Percentiles rank a stretch among this genome's conserved stretches.
phyloP scores from a whole-genome alignment of 2,888 invertebrate genomes.

The Hemicrepidius hirtus region DNA sequence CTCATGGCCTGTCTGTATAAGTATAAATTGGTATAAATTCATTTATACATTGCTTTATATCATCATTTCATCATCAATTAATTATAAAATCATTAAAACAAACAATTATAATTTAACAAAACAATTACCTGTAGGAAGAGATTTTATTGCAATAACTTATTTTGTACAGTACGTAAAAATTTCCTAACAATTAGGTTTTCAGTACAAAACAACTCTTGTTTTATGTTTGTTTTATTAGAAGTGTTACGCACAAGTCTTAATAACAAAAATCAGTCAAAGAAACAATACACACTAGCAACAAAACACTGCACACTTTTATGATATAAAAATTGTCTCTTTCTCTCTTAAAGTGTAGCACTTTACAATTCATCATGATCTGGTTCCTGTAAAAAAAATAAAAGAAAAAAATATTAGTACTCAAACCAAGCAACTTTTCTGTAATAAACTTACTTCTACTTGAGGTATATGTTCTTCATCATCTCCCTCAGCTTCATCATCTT shows the following conservation, averaged over 20 bases:
- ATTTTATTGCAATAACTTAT: slow-evolving; percentile 47
- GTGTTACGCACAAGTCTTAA: slow-evolving; percentile 65
- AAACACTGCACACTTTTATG: slow-evolving; percentile 70
- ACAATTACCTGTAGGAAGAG: slow-evolving; percentile 13
- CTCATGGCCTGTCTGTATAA: too few relatives aligned
- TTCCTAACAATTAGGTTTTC: slow-evolving; percentile 37
- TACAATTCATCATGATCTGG: slow-evolving; percentile 75
- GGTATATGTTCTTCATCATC: slow-evolving; percentile 76
- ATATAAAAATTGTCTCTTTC: slow-evolving; percentile 68
- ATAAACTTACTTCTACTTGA: slow-evolving; percentile 70
- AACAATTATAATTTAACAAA: too few relatives aligned
- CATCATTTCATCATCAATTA: too few relatives aligned
- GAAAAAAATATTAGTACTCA: not conserved
- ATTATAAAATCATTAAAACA: too few relatives aligned
- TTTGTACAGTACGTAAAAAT: slow-evolving; percentile 50
- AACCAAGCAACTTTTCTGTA: not conserved
- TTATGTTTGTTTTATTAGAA: slow-evolving; percentile 64
- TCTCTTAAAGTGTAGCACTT: slow-evolving; percentile 61
- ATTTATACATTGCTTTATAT: too few relatives aligned
- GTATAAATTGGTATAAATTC: too few relatives aligned
- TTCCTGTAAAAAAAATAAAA: slow-evolving; percentile 69
- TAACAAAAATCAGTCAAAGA: slow-evolving; percentile 70
- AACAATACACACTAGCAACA: slow-evolving; percentile 69
- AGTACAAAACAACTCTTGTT: slow-evolving; percentile 39
- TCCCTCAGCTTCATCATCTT: slow-evolving; percentile 77